Base-by-base conservation (phyloP, 2,797 vertebrate genomes). In the Lemur catta region DNA sequence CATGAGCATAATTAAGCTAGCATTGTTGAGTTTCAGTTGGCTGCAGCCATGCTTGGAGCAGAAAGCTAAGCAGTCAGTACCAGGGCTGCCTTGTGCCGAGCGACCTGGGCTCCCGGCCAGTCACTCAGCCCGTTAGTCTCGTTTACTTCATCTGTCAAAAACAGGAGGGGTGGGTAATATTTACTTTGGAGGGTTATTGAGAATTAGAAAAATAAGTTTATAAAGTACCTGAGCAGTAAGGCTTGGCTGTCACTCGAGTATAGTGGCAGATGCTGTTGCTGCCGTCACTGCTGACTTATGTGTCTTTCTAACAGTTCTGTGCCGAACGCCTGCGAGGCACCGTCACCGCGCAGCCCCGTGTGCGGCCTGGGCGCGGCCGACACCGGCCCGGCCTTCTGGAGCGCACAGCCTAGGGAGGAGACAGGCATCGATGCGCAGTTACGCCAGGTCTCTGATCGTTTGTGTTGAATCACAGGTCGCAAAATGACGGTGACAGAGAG, bases 401-500 rank as follows among this genome's bases (percentile, higher is more conserved):
- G 35, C 57, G 43, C n/a, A 9, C 0, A 1, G 48, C 71, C 63
- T 93, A 41, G 76, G 38, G 9, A 55, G 65, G 38, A 86, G 71
- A 18, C 15, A 46, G 57, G 59, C 82, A 11, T n/a, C 0, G 24
- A 26, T 9, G 6, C 28, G 52, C 75, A 30, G 17, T 63, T 65
- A 41, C 18, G 6, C 35, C 3, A 63, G 55, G 43, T 79, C 75
- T 86, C 24, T 94, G 71, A 92, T 65, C 38, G 7, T 93, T 76
- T 84, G 48, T 97, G 26, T 71, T 91, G 18, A 97, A 94, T 80
- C 85, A 67, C 90, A 98, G 98, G 97, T 98, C 98, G 96, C 98
- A 98, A 97, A 98, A 99, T 84, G 99, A 99, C 98, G 99, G 99
- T 90, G 99, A 99, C 98, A 99, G 99, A 98, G 99, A 99, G 91